phyloP scores from a whole-genome alignment of 2,113 vertebrate species.

The Microtus montanus region DNA sequence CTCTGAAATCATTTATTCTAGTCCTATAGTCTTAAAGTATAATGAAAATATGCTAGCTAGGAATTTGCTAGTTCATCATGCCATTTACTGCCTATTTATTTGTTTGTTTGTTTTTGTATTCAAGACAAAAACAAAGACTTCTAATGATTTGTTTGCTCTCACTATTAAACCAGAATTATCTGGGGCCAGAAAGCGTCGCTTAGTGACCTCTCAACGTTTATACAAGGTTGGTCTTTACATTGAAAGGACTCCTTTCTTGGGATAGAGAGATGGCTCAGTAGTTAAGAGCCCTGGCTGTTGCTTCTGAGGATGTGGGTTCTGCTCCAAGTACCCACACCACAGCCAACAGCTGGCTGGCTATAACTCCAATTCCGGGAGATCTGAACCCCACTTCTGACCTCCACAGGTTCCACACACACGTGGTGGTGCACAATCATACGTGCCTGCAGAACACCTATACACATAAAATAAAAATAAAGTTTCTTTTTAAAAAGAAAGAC shows the following conservation, averaged over 20 bases:
- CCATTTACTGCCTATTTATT: background rate
- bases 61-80: constrained; percentile 9
- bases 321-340: background rate
- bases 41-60: constrained; percentile 45
- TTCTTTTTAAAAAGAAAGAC: constrained; percentile 38
- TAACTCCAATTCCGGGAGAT: background rate
- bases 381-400: background rate
- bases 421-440: background rate
- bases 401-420: background rate
- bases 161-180: constrained; percentile 19
- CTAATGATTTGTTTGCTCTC: constrained; percentile 16
- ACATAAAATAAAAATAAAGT: background rate
- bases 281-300: background rate
- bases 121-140: constrained; percentile 1
- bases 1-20: background rate
- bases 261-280: background rate
- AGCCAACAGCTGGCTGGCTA: background rate
- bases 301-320: background rate
- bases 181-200: background rate
- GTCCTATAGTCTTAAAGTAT: constrained; percentile 36
- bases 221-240: constrained; percentile 35
- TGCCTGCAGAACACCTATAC: too few relatives aligned
- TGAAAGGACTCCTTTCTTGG: background rate
- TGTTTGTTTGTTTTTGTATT: background rate
- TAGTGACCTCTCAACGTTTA: constrained; percentile 45